A percentile compares a stretch with the other conserved stretches of the same genome.
These are phyloP conservation scores for Patagioenas fasciata DNA, from an alignment of 2,113 vertebrate genomes.

Conservation along the genomic window DNA sequence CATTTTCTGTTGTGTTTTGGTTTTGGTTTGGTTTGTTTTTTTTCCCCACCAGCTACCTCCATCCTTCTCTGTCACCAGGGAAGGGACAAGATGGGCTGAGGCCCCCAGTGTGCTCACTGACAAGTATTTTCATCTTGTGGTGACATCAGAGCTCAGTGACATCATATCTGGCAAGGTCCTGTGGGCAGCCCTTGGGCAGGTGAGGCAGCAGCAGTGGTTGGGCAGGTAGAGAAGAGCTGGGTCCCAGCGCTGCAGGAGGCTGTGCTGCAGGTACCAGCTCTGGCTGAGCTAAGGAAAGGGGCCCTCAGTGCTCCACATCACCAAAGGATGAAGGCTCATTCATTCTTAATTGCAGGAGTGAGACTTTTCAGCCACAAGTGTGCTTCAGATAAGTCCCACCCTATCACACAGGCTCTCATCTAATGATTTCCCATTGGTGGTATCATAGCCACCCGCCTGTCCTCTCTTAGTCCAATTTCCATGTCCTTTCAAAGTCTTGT, in stretches of 20 bases:
- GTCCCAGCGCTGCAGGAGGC: not conserved
- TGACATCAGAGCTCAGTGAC: not conserved
- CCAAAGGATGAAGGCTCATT: not conserved
- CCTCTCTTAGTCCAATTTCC: not conserved
- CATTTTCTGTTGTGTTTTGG: not conserved
- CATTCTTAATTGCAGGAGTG: not conserved
- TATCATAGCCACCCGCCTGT: not conserved
- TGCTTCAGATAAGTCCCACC: not conserved
- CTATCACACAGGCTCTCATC: not conserved
- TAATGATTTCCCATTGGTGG: not conserved
- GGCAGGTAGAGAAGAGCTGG: not conserved
- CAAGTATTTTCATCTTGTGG: not conserved
- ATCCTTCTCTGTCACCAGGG: not conserved
- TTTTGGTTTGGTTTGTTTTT: not conserved
- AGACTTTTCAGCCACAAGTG: not conserved
- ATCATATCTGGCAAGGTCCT: not conserved
- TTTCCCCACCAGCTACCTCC: not conserved
- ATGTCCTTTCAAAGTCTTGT: constrained; percentile 36
- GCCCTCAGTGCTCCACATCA: rapidly evolving
- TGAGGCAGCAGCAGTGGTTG: not conserved
- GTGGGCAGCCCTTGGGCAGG: rapidly evolving
- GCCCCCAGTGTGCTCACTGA: not conserved
- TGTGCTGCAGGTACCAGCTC: not conserved
- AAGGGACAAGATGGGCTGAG: not conserved
- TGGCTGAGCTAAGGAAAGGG: not conserved